phyloP scores from a whole-genome alignment of 2,888 invertebrate genomes.

The Dasypogon diadema region DNA sequence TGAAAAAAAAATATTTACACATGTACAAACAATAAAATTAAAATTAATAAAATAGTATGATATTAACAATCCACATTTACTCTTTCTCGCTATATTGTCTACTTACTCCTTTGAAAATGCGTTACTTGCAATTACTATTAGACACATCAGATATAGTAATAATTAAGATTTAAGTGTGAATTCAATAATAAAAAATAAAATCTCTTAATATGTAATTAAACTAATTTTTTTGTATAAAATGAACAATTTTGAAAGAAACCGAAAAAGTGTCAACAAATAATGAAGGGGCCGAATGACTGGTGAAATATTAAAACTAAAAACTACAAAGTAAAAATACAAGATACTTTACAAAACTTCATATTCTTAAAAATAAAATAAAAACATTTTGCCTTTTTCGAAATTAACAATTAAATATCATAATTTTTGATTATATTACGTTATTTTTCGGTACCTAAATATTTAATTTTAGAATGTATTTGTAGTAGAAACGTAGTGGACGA shows the following conservation, averaged over 20 bases:
- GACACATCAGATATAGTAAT: background rate
- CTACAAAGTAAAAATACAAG: no score
- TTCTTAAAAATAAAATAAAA: background rate
- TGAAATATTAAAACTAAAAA: no score
- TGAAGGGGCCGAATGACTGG: background rate
- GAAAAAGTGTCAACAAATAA: background rate
- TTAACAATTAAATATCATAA: no score
- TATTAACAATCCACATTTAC: slow-evolving; percentile 30
- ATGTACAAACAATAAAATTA: slow-evolving; percentile 39
- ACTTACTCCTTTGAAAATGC: slow-evolving; percentile 41
- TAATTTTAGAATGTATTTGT: background rate
- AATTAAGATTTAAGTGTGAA: slow-evolving; percentile 13
- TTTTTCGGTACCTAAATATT: no score
- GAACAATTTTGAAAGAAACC: background rate
- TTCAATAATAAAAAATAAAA: slow-evolving; percentile 5
- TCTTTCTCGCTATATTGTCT: slow-evolving; percentile 50
- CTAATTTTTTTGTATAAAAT: background rate
- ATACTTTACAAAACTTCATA: background rate
- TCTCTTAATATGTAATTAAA: slow-evolving; percentile 22
- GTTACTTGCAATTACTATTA: slow-evolving; percentile 12
- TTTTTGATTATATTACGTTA: no score
- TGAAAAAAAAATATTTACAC: background rate
- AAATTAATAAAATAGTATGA: slow-evolving; percentile 29
- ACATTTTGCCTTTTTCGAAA: background rate
- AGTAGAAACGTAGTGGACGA: background rate